Conservation (phyloP, 1,140 invertebrate species). For the Caenorhabditis remanei region DNA sequence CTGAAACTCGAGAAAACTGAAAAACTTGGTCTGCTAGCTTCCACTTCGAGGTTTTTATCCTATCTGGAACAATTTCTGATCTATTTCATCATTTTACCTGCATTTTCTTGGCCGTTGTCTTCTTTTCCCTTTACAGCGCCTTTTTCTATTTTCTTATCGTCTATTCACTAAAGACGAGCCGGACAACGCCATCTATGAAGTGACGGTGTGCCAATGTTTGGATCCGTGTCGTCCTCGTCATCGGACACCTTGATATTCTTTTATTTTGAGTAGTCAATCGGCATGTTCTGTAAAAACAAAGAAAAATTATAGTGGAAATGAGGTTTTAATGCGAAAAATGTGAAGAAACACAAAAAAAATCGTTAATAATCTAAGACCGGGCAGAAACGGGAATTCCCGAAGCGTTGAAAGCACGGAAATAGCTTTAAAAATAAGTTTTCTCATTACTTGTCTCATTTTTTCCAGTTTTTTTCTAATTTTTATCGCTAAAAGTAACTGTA, state of each 20-base stretch:
- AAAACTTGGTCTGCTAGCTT: too few relatives aligned
- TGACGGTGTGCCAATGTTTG: slow-evolving; percentile 98
- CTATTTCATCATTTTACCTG: slow-evolving; percentile 78
- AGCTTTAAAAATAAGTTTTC: too few relatives aligned
- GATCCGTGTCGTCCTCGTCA: slow-evolving; percentile 99
- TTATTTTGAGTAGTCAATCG: slow-evolving; percentile 71
- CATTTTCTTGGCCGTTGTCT: slow-evolving; percentile 47
- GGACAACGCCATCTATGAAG: slow-evolving; percentile 97
- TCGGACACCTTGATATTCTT: slow-evolving; percentile 84
- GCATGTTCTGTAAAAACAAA: slow-evolving; percentile 66
- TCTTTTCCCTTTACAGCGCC: slow-evolving; percentile 74
- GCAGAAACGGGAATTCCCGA: too few relatives aligned
- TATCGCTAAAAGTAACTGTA: too few relatives aligned
- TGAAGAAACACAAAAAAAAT: too few relatives aligned
- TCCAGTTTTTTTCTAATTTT: too few relatives aligned
- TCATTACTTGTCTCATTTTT: too few relatives aligned
- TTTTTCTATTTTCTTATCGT: slow-evolving; percentile 86
- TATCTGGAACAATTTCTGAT: neutral
- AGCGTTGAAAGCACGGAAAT: too few relatives aligned
- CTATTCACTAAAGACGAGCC: slow-evolving; percentile 94
- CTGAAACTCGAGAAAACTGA: too few relatives aligned
- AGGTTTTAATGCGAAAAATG: neutral
- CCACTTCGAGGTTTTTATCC: neutral
- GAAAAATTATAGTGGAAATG: neutral
- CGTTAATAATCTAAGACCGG: too few relatives aligned